Evolutionary conservation across 2,888 invertebrate genomes (phyloP).

Genomic region (Polydesmus complanatus): DNA sequence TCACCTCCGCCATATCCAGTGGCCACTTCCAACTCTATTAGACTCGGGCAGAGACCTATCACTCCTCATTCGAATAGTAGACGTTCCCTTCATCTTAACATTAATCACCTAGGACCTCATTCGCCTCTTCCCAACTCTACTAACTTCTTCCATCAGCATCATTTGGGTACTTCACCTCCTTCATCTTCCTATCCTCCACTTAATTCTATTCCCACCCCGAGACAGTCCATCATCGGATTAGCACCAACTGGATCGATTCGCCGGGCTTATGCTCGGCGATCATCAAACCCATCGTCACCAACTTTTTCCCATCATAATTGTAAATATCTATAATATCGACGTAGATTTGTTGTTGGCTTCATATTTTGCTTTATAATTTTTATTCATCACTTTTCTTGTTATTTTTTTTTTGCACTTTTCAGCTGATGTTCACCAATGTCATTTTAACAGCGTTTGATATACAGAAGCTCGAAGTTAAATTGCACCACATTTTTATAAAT

Average conservation of each 20-base stretch:
- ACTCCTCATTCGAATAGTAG: conserved; percentile 17
- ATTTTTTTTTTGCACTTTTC: neutral
- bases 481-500: no score
- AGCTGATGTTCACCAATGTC: neutral
- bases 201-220: conserved; percentile 34
- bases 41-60: conserved; percentile 18
- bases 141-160: conserved; percentile 4
- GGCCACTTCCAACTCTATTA: conserved; percentile 10
- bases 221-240: conserved; percentile 16
- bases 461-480: no score
- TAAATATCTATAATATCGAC: conserved; percentile 38
- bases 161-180: neutral
- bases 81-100: conserved; percentile 15
- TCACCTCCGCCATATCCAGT: conserved; percentile 55
- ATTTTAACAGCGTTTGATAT: no score
- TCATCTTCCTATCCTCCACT: conserved; percentile 29
- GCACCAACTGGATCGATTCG: conserved; percentile 14
- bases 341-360: neutral
- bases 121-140: neutral
- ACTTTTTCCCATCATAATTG: conserved; percentile 83
- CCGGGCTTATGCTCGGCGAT: conserved; percentile 33
- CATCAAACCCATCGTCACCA: conserved; percentile 55
- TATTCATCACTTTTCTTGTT: neutral
- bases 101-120: conserved; percentile 4
- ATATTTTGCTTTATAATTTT: neutral